phyloP scores from a whole-genome alignment of 2,797 vertebrate genomes.

The Simalia tracyae region DNA sequence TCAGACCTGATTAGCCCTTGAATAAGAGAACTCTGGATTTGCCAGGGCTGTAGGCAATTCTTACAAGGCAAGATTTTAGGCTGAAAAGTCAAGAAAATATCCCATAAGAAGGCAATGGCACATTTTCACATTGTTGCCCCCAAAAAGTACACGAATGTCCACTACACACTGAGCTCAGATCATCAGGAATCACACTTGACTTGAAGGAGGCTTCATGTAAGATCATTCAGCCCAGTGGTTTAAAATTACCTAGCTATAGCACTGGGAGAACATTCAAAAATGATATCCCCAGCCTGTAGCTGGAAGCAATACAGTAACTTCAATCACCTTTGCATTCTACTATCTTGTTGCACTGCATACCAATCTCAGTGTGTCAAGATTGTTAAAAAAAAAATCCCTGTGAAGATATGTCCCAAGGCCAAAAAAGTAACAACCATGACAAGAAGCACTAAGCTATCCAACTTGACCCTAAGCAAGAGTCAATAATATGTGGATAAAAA shows the following conservation, averaged over 20 bases:
- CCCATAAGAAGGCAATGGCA: background rate
- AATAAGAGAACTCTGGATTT: background rate
- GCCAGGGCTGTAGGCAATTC: background rate
- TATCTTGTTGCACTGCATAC: background rate
- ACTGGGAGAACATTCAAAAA: background rate
- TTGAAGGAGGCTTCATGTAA: background rate
- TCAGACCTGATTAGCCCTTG: background rate
- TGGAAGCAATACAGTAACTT: background rate
- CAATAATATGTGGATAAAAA: background rate
- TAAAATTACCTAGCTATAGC: background rate
- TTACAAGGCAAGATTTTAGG: background rate
- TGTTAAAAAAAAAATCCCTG: background rate
- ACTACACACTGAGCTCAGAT: background rate
- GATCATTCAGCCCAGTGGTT: background rate
- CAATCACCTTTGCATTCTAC: background rate
- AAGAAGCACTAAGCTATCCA: background rate
- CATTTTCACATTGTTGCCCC: background rate
- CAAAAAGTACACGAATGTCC: background rate
- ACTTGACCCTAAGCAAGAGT: background rate
- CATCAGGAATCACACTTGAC: background rate
- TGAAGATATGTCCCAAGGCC: background rate
- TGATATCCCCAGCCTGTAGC: background rate
- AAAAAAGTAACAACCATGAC: background rate
- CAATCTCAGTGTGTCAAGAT: background rate
- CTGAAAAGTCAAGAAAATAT: background rate